phyloP scores from a whole-genome alignment of 2,797 vertebrate genomes.

The Bradypus variegatus region DNA sequence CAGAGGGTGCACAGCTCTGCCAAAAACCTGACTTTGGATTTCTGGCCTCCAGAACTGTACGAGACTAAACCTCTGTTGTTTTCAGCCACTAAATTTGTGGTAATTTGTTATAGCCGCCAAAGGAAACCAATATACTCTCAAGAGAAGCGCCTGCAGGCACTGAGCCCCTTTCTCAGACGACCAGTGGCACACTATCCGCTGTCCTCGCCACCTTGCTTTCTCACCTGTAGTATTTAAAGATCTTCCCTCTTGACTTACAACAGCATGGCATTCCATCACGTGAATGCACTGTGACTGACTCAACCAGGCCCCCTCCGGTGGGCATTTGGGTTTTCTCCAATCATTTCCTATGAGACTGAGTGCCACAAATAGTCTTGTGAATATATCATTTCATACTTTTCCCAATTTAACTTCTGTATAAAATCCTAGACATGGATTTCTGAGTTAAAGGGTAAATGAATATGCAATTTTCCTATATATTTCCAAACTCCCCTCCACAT shows the following conservation, averaged over 20 bases:
- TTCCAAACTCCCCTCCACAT: background rate
- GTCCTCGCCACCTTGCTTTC: background rate
- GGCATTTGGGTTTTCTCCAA: background rate
- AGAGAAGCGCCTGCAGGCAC: accelerated
- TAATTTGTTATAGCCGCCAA: background rate
- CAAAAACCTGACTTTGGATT: background rate
- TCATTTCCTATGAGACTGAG: background rate
- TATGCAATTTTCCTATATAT: background rate
- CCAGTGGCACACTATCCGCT: accelerated
- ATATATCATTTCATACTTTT: background rate
- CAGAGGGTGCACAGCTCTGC: background rate
- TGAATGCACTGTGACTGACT: too few relatives aligned
- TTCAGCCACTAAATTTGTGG: background rate
- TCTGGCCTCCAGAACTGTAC: background rate
- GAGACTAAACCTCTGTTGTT: background rate
- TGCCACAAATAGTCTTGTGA: background rate
- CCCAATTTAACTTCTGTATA: background rate
- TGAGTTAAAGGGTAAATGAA: background rate
- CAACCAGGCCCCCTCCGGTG: background rate
- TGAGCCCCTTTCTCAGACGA: background rate
- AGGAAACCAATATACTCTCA: background rate
- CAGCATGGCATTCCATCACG: background rate
- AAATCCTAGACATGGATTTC: background rate
- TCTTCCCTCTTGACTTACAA: background rate
- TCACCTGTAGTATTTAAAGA: background rate